Percentiles rank a stretch among this genome's conserved stretches.
Conservation (phyloP, 2,797 vertebrate genomes). For the Danio tinwini region DNA sequence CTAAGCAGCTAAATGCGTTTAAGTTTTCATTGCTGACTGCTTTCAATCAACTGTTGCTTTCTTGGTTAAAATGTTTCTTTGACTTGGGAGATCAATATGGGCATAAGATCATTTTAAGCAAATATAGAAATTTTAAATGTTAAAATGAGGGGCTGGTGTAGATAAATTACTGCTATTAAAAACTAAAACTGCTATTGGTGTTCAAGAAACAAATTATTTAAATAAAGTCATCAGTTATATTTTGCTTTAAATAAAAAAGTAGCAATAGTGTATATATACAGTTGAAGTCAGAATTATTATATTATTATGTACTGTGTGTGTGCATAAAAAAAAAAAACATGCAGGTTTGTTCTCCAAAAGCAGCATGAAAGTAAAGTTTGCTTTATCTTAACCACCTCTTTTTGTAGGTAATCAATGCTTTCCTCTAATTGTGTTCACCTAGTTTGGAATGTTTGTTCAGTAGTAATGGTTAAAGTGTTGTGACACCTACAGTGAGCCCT, state of each 20-base stretch:
- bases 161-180: background rate
- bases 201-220: background rate
- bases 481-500: background rate
- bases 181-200: too few relatives aligned
- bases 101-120: background rate
- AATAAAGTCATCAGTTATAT: background rate
- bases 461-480: background rate
- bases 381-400: background rate
- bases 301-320: background rate
- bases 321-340: too few relatives aligned
- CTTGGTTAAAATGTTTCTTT: background rate
- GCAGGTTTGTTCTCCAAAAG: background rate
- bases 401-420: background rate
- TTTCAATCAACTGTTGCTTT: background rate
- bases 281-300: too few relatives aligned
- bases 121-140: background rate
- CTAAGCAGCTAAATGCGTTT: background rate
- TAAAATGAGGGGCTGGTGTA: background rate
- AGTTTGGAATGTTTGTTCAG: background rate
- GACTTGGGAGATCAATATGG: slow-evolving; percentile 9
- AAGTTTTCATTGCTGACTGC: background rate
- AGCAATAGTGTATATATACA: background rate
- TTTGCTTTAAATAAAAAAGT: background rate
- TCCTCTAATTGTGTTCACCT: slow-evolving; percentile 13
- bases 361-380: background rate